phyloP scores from a whole-genome alignment of 2,797 vertebrate species.

The Pristis pectinata region DNA sequence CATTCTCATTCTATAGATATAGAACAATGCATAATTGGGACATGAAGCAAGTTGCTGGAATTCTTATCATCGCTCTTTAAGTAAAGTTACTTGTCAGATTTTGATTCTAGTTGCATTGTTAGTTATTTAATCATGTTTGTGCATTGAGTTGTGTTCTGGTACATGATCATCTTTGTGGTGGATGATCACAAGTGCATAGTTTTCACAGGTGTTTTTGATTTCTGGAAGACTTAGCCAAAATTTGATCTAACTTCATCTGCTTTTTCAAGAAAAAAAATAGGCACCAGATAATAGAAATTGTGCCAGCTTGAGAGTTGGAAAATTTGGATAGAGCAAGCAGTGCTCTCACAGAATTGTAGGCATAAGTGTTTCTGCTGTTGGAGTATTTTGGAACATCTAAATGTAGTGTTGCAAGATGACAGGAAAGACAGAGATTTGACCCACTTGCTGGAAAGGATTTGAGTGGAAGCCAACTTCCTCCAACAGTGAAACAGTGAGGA shows the following conservation, averaged over 20 bases:
- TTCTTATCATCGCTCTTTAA: not conserved
- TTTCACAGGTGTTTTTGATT: not conserved
- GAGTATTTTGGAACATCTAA: not conserved
- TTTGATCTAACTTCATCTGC: not conserved
- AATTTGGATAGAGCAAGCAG: not conserved
- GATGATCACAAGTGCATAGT: not conserved
- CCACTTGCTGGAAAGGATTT: not conserved
- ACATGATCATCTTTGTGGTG: not conserved
- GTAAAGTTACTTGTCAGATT: not conserved
- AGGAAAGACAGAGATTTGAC: not conserved
- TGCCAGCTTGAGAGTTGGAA: not conserved
- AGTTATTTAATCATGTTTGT: not conserved
- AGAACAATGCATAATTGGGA: too few relatives aligned
- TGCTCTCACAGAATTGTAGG: not conserved
- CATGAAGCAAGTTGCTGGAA: not conserved
- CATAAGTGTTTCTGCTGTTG: not conserved
- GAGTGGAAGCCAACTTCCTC: not conserved
- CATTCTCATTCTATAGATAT: not conserved
- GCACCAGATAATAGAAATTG: not conserved
- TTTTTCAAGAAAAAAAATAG: not conserved
- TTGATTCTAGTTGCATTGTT: not conserved
- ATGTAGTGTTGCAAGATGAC: too few relatives aligned
- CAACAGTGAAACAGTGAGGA: not conserved
- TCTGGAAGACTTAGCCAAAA: not conserved
- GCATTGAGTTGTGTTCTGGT: not conserved